phyloP scores from a whole-genome alignment of 1,140 invertebrate genomes.

The Dreissena rostriformis region DNA sequence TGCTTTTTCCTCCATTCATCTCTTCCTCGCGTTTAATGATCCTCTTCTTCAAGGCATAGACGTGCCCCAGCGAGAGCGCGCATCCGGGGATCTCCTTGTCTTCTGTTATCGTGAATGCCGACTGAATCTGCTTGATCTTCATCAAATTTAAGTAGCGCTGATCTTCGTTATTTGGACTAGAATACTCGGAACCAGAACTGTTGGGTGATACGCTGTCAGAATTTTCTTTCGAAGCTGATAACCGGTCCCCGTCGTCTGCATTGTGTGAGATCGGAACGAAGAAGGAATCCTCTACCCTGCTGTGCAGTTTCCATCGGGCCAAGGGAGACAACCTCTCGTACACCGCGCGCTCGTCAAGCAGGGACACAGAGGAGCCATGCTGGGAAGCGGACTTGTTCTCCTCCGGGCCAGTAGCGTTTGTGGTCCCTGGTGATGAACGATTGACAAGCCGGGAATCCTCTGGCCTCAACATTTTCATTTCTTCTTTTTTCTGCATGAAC shows the following conservation, averaged over 20 bases:
- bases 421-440: background rate
- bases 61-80: constrained; percentile 29
- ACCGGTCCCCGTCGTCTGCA: background rate
- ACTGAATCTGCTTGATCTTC: constrained; percentile 43
- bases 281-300: constrained; percentile 31
- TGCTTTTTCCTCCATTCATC: background rate
- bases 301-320: constrained; percentile 42
- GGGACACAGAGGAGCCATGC: constrained; percentile 7
- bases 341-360: constrained; percentile 1
- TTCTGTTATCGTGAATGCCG: constrained; percentile 33
- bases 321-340: constrained; percentile 33
- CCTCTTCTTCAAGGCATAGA: constrained; percentile 48
- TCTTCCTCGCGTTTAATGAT: constrained; percentile 50
- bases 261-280: constrained; percentile 33
- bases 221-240: background rate
- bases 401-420: constrained; percentile 19
- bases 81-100: constrained; percentile 22
- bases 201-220: background rate
- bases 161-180: constrained; percentile 11
- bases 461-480: background rate
- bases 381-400: constrained; percentile 10
- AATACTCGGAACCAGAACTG: constrained; percentile 8
- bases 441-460: background rate
- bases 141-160: constrained; percentile 24
- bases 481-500: constrained; percentile 41